Base-by-base conservation (phyloP, 2,888 invertebrate species). In the Cataglyphis rosenhaueri region DNA sequence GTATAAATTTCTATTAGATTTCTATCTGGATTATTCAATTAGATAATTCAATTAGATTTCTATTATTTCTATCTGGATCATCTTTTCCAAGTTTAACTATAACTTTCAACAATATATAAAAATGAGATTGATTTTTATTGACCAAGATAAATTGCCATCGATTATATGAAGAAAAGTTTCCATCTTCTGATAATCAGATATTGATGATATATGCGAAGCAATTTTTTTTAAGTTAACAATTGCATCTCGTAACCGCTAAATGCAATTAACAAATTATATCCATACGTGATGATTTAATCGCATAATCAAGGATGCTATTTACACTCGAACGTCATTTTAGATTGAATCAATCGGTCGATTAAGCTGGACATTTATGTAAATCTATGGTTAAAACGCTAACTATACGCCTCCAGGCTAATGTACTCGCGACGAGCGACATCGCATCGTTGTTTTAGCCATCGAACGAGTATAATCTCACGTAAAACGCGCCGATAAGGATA, bases 381-480 rank as follows among this genome's bases (percentile, higher is more conserved):
- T 38, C n/a, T 29, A 38, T 38, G 18, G 3, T 41, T 41, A 21
- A 64, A 8, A 21, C 21, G 9, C 21, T 76, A 44, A 66, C 41
- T 44, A 76, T 76, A 38, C 10, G 75, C 57, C 41, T 25, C 25
- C 44, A 12, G 61, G 52, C 55, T 74, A 71, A 79, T 68, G 44
- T 15, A 79, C 44, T 68, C 57, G 25, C 66, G 44, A 35, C 6
- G 6, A 35, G 35, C 35, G 35, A 62, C 65, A 25, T 78, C 44
- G 61, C 32, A 32, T 81, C 87, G 62, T 82, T 82, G 82, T 85
- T 87, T 85, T 61, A 81, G 70, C 79, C 75, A 78, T 81, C 66
- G 82, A 75, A 82, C 61, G 55, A 79, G 84, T 85, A 87, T 87
- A 81, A 87, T 87, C 81, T 87, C 66, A 83, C 64, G 52, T 52